A percentile compares a stretch with the other conserved stretches of the same genome.
phyloP scores from a whole-genome alignment of 2,888 invertebrate genomes.

The Oscheius sp. region DNA sequence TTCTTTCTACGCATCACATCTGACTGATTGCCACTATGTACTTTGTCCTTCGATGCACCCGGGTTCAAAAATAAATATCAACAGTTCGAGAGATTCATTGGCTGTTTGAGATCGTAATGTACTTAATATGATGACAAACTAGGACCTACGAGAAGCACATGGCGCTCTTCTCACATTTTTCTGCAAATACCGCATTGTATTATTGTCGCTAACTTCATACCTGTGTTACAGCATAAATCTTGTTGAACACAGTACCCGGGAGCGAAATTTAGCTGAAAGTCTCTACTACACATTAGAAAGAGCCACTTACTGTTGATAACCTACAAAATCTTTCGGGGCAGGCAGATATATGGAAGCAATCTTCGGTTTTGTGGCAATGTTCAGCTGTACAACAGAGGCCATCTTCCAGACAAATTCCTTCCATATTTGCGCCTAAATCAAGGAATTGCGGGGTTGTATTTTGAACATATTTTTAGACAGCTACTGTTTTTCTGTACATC shows the following conservation, averaged over 20 bases:
- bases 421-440: slow-evolving; percentile 26
- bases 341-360: slow-evolving; percentile 44
- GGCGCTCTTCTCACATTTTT: slow-evolving; percentile 13
- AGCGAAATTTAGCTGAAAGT: slow-evolving; percentile 11
- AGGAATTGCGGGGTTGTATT: background rate
- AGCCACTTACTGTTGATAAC: slow-evolving; percentile 31
- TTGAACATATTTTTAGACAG: no score
- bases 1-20: slow-evolving; percentile 10
- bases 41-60: slow-evolving; percentile 31
- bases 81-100: slow-evolving; percentile 5
- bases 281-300: background rate
- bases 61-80: slow-evolving; percentile 30
- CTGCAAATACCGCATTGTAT: slow-evolving; percentile 4
- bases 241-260: slow-evolving; percentile 21
- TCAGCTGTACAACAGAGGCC: slow-evolving; percentile 59
- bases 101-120: background rate
- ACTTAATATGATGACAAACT: background rate
- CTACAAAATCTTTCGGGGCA: slow-evolving; percentile 53
- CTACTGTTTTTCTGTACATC: no score
- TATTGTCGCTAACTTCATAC: background rate
- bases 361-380: slow-evolving; percentile 49
- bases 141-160: slow-evolving; percentile 22
- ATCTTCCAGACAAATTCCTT: slow-evolving; percentile 60
- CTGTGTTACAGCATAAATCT: slow-evolving; percentile 25
- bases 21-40: slow-evolving; percentile 7